Evolutionary conservation across 2,888 invertebrate species (phyloP), one percentile per base, ranked within the genome.

Genomic region (Caenorhabditis sp.): DNA sequence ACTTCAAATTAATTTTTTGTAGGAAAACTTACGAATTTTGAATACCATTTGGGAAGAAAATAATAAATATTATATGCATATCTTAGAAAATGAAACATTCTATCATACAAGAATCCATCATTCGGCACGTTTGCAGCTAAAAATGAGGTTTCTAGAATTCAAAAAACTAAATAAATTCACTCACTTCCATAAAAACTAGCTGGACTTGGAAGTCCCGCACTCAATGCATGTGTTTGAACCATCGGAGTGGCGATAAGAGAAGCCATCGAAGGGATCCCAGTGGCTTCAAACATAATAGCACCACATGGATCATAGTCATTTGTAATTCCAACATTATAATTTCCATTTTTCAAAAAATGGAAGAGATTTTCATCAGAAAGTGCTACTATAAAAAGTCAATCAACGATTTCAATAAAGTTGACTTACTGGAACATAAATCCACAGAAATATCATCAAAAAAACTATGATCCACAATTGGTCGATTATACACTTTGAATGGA

Each of bases 241-340:
- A 75, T 50, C 21, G 75, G 70, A 36, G 75, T 75, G 4, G 75
- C 70, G 8, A 64, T 56, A 49, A 75, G 36, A 23, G 63, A 63
- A 66, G 67, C 74, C 57, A 27, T 70, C 0, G 60, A 57, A 57
- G 69, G 67, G 27, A 74, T 63, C 4, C 67, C 64, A 23, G 70
- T 70, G 0, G 68, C 64, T 20, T 59, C 53, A 59, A 75, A 64
- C 56, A 75, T 61, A 1, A 67, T 59, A 53, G 59, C 64, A 0
- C 65, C 70, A 53, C 75, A 75, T 25, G 70, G 68, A 63, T 75
- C 75, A 60, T 67, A 75, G 31, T 70, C 70, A 59, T 63, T 75
- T 20, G 59, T 59, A 17, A 75, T 21, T 25, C 67, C 75, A 53
- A 75, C 64, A 36, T 75, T 63, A 50, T 70, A 75, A 0, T 75